Percentiles rank a stretch among this genome's conserved stretches.
Conservation (phyloP, 1,140 invertebrate genomes). For the Bilobella aurantiaca region DNA sequence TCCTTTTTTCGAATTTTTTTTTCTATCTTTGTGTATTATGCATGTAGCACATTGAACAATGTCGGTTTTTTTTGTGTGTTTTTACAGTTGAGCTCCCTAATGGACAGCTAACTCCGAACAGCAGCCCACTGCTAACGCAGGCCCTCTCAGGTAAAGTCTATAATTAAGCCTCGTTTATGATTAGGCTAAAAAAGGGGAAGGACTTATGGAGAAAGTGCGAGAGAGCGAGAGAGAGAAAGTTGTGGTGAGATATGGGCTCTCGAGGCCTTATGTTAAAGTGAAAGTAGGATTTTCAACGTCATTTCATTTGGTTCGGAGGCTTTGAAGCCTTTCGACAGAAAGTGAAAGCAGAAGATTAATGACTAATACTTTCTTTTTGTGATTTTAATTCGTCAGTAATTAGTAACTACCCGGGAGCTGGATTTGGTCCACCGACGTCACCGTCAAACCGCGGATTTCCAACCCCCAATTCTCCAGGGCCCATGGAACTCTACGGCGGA, state of each 20-base stretch:
- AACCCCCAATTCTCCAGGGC: slow-evolving; percentile 65
- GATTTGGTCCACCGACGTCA: slow-evolving; percentile 60
- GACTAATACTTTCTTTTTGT: slow-evolving; percentile 17
- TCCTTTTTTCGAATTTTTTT: slow-evolving; percentile 19
- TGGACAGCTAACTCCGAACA: slow-evolving; percentile 84
- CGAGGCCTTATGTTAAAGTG: not conserved
- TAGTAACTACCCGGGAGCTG: slow-evolving; percentile 71
- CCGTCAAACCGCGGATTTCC: slow-evolving; percentile 65
- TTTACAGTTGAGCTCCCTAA: slow-evolving; percentile 86
- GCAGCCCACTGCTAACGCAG: slow-evolving; percentile 82
- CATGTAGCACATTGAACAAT: not conserved
- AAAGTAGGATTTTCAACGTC: not conserved
- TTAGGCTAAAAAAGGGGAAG: not conserved
- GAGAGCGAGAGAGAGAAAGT: slow-evolving; percentile 6
- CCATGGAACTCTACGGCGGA: slow-evolving; percentile 77
- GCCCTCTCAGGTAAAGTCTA: slow-evolving; percentile 75
- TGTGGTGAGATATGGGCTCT: not conserved
- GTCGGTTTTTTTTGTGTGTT: slow-evolving; percentile 3
- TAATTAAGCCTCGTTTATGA: not conserved
- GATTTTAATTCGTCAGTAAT: slow-evolving; percentile 61
- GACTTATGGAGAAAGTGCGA: not conserved
- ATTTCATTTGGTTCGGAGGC: too few species aligned
- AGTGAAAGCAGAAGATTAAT: slow-evolving; percentile 13
- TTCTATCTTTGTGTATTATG: not conserved
- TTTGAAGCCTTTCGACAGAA: not conserved